Base-by-base conservation (phyloP, 2,888 invertebrate species). In the Aproaerema taeniolella region DNA sequence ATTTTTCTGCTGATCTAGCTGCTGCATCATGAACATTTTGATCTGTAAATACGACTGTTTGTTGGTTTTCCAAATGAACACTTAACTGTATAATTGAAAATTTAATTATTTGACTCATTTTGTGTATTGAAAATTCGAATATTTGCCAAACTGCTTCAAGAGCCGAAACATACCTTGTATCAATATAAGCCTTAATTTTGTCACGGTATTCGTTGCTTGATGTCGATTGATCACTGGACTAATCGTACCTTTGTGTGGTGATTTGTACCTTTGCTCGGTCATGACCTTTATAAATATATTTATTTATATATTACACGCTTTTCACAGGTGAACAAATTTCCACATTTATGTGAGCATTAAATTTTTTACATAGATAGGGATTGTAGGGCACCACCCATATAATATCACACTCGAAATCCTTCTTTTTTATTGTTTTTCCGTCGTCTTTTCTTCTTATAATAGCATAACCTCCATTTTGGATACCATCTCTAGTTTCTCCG, bases 331-430 rank as follows among this genome's bases (percentile, higher is more conserved):
- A 39, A 40, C 49, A 49, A 35, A 46, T 45, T 54, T 78, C 70
- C 1, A 73, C 61, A 50, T 78, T 79, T 25, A 77, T 67, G 43
- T 79, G 74, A 11, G 49, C 47, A 40, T 69, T 52, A 49, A 52
- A 74, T 38, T 54, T 63, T 31, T 46, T 34, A 7, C 42, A 39
- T 12, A 77, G 40, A 38, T 46, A 57, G 2, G 61, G 59, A 43
- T 66, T 70, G 46, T 70, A 70, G 0, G 74, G 73, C 8, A 75
- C 70, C 8, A 73, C 58, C 51, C 52, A 61, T 16, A 53, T 33
- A 46, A 71, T 74, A 42, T 66, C 61, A 32, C 62, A 34, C n/a
- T 38, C 29, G 29, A 41, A 48, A 43, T 45, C 38, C 2, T 32
- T 24, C 31, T 39, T 40, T 43, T 37, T 46, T 39, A 46, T 40